Conservation (phyloP, 2,888 invertebrate species). For the Heliconius ethilla region DNA sequence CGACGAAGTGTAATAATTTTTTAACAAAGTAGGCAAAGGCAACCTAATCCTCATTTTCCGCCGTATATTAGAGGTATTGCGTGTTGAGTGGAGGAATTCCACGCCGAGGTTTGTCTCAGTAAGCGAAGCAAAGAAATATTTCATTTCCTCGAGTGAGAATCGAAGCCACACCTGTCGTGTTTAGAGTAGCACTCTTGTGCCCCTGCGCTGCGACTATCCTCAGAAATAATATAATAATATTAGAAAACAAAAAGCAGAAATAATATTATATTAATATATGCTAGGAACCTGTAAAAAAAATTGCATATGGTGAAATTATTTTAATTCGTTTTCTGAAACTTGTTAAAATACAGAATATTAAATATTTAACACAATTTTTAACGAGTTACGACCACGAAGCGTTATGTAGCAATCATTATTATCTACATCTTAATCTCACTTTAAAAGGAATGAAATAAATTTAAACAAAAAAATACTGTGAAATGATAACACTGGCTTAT, state of each 20-base stretch:
- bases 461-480: constrained; percentile 1
- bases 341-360: neutral
- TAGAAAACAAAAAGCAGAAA: neutral
- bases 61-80: neutral
- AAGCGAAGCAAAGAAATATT: neutral
- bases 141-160: neutral
- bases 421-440: constrained; percentile 7
- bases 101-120: neutral
- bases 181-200: neutral
- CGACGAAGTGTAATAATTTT: too few relatives aligned
- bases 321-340: neutral
- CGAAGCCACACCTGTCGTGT: neutral
- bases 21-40: too few relatives aligned
- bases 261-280: too few relatives aligned
- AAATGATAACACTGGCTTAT: neutral
- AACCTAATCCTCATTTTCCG: neutral
- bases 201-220: neutral
- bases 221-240: too few relatives aligned
- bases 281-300: neutral
- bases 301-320: neutral
- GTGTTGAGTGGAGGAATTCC: neutral
- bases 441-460: neutral
- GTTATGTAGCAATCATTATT: neutral
- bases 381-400: neutral
- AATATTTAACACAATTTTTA: constrained; percentile 5